Base-by-base conservation (phyloP, 1,140 invertebrate genomes). In the Alviniconcha marisindica region DNA sequence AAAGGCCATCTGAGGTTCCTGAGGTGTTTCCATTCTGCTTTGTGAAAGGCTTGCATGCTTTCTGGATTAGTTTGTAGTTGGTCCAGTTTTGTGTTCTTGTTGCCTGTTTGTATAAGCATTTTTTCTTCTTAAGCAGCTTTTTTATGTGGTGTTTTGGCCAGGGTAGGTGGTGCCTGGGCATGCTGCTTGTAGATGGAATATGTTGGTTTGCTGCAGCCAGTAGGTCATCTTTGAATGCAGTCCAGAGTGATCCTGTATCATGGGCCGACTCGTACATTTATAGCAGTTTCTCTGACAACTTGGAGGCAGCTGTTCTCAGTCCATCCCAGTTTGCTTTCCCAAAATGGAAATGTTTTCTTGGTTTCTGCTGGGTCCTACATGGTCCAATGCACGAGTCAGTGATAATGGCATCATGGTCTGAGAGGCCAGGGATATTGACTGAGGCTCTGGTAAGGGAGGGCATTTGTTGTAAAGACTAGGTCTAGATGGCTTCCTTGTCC, bases 381-480 rank as follows among this genome's bases (percentile, higher is more conserved):
- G 78, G 66, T n/a, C 77, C 54, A 21, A 69, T 84, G 15, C 84
- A 76, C 18, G 51, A 66, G 42, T 85, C 84, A 2, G 84, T 74
- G 31, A 87, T 73, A n/a, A 84, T 48, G 24, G 79, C 74, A 18
- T 86, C 82, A 69, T 87, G 84, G 48, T 87, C 84, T 44, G 81
- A 79, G 21, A 85, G 79, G 0, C 86, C 82, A 63, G 86, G 86
- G 42, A 77, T 79, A 38, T 78, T 86, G 31, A 40, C 21, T 28
- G 83, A 71, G 1, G 82, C 82, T 71, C 86, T 86, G 24, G 83
- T 56, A 31, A 84, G 44, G 21, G 83, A 63, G 15, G 85, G 82
- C n/a, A 69, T 86, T 86, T 60, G 77, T 42, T 44, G 82, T 83
- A 66, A 86, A 83, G 28, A 86, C 79, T 7, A 86, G 56, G 54